These are phyloP conservation scores for Chelon labrosus DNA, from an alignment of 2,797 vertebrate genomes.

Conservation along the genomic window DNA sequence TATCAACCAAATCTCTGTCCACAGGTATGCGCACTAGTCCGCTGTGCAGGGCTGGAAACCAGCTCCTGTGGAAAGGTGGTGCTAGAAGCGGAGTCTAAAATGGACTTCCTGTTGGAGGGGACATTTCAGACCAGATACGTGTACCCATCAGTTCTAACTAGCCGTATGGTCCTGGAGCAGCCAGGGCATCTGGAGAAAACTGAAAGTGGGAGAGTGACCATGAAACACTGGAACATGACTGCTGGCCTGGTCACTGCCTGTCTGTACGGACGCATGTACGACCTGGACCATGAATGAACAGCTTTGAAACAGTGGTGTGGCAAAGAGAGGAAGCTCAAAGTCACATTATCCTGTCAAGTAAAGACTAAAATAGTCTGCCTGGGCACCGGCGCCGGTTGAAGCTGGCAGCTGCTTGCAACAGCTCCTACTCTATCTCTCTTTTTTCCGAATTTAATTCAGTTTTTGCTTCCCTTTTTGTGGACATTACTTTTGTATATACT, in stretches of 20 bases:
- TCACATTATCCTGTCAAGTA: background rate
- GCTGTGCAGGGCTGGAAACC: constrained; percentile 83
- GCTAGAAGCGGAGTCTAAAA: constrained; percentile 81
- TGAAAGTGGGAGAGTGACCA: constrained; percentile 73
- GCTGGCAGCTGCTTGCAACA: too few relatives aligned
- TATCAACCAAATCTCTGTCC: constrained; percentile 58
- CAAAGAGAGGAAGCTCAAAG: background rate
- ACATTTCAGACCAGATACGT: constrained; percentile 88
- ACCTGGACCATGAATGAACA: constrained; percentile 82
- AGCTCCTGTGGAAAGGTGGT: constrained; percentile 89
- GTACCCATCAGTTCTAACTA: constrained; percentile 90
- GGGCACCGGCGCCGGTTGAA: too few relatives aligned
- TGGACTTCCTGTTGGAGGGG: constrained; percentile 90
- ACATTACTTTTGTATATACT: too few relatives aligned
- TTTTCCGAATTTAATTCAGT: too few relatives aligned
- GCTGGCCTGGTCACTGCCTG: constrained; percentile 90
- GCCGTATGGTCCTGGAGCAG: constrained; percentile 84
- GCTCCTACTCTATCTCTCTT: too few relatives aligned
- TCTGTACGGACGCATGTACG: constrained; percentile 92
- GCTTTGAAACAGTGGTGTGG: background rate
- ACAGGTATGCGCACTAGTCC: constrained; percentile 91
- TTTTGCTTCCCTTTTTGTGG: too few relatives aligned
- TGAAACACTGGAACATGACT: constrained; percentile 84
- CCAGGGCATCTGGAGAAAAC: constrained; percentile 85
- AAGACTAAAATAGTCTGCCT: too few relatives aligned